These are phyloP conservation scores for Hippolais icterina DNA, from an alignment of 2,113 vertebrate genomes.

Conservation along the genomic window DNA sequence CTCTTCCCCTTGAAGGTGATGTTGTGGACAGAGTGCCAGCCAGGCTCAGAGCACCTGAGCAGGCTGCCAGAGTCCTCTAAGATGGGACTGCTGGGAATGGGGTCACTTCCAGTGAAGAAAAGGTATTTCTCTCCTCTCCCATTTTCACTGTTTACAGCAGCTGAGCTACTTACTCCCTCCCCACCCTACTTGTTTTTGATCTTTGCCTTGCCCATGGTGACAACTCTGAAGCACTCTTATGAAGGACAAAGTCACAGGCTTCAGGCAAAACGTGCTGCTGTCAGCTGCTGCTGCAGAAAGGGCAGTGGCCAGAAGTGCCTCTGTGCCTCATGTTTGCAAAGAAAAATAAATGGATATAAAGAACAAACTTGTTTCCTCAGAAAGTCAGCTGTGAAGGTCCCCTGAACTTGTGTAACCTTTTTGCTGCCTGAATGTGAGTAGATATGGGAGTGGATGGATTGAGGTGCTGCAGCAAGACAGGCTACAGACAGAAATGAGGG, in stretches of 20 bases:
- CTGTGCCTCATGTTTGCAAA: background rate
- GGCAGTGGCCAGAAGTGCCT: background rate
- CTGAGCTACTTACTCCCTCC: background rate
- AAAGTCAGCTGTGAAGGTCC: background rate
- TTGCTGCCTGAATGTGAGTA: background rate
- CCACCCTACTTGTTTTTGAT: background rate
- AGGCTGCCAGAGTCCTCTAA: background rate
- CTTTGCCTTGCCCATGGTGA: background rate
- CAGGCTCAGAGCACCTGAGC: background rate
- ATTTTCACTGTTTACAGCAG: background rate
- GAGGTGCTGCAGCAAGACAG: background rate
- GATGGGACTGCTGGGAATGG: background rate
- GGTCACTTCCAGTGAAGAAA: background rate
- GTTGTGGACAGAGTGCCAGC: background rate
- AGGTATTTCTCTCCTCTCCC: background rate
- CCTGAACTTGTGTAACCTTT: background rate
- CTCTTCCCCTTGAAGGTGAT: background rate
- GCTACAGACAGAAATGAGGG: background rate
- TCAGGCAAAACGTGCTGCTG: background rate
- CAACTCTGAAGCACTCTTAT: background rate
- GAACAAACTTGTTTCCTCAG: background rate
- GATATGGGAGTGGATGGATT: slow-evolving; percentile 20
- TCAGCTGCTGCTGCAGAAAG: background rate
- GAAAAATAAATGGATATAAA: background rate
- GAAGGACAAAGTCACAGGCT: background rate